Evolutionary conservation across 2,888 invertebrate species (phyloP).

Genomic region (Epistrophe grossulariae): DNA sequence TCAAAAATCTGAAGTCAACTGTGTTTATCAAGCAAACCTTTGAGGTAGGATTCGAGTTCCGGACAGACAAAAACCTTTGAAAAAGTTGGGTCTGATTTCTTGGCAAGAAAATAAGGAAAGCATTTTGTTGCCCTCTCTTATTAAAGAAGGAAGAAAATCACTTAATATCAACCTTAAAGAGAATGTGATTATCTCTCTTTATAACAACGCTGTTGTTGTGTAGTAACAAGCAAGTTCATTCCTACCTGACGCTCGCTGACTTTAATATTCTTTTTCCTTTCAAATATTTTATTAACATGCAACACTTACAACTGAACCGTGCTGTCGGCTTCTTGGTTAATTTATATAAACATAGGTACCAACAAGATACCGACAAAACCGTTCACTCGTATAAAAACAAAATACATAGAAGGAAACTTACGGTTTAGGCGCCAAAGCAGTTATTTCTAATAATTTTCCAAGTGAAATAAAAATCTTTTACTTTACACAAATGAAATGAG

Average conservation of each 20-base stretch:
- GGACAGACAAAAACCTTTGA: too few relatives aligned
- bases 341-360: background rate
- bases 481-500: background rate
- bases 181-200: background rate
- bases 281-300: conserved; percentile 37
- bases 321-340: conserved; percentile 22
- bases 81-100: too few relatives aligned
- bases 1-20: too few relatives aligned
- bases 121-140: too few relatives aligned
- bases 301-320: conserved; percentile 33
- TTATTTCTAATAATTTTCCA: conserved; percentile 9
- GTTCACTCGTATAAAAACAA: conserved; percentile 17
- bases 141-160: too few relatives aligned
- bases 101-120: too few relatives aligned
- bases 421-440: conserved; percentile 42
- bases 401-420: background rate
- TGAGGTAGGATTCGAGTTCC: too few relatives aligned
- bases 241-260: background rate
- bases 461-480: background rate
- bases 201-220: conserved; percentile 11
- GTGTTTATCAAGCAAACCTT: too few relatives aligned
- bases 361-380: conserved; percentile 14
- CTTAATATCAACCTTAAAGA: too few relatives aligned
- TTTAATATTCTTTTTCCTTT: conserved; percentile 8
- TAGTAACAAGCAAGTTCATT: conserved; percentile 27